Evolutionary conservation across 1,140 invertebrate species (phyloP), one percentile per base, ranked within the genome.

Genomic region (Danaus melanippus): DNA sequence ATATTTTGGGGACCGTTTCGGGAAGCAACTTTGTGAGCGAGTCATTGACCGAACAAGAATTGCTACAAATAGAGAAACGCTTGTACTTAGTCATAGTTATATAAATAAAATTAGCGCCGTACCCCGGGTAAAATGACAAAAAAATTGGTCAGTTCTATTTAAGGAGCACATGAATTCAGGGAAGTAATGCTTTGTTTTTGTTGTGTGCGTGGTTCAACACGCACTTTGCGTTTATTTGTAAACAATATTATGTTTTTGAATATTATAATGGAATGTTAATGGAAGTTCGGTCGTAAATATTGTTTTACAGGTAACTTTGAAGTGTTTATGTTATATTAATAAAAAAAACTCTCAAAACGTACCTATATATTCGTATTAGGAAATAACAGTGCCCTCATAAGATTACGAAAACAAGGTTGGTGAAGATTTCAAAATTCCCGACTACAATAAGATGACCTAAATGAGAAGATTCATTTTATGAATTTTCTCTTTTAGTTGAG

Each of bases 71-170:
- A 67, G 62, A 59, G 60, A 64, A 67, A 59, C 60, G 41, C 58
- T 52, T 53, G 55, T 63, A 66, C 60, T 60, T 65, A 65, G 60
- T 67, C 55, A 60, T 69, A 62, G 67, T 55, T 61, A 51, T 67
- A 63, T 68, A 62, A 67, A 67, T 67, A 71, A 71, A 64, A 65
- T 70, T 67, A 71, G 65, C 66, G 59, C 56, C 52, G 43, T 58
- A 62, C 66, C 60, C 60, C 66, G 58, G 66, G 59, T 64, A 50
- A 64, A 63, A 67, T 54, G 55, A 59, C 50, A 58, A 67, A 60
- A 63, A 52, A 56, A 51, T 40, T 53, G 10, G 58, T 62, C 60
- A 65, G 54, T 63, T 69, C 66, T 67, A 69, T 67, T 67, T 69
- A 69, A 62, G 64, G 42, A 52, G 55, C 44, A 56, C 61, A 50